A percentile compares a stretch with the other conserved stretches of the same genome.
Conservation (phyloP, 1,140 invertebrate species). For the Dendrolimus punctatus region DNA sequence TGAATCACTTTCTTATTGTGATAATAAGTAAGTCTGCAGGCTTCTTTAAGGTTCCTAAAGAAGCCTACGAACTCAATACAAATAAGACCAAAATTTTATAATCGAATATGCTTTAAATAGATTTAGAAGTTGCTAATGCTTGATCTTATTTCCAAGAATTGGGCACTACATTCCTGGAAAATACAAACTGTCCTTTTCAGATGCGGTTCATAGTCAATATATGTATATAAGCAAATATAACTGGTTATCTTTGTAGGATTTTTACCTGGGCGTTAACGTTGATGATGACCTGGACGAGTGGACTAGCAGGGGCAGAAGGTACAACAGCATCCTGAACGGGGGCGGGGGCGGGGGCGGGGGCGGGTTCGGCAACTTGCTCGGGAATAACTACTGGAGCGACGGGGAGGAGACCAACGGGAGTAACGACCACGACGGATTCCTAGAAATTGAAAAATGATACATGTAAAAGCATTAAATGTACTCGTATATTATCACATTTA, state of each 20-base stretch:
- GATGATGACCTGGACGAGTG: constrained; percentile 43
- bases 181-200: too few relatives aligned
- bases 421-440: constrained; percentile 19
- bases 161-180: too few relatives aligned
- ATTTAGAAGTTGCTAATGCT: too few relatives aligned
- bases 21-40: too few relatives aligned
- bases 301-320: constrained; percentile 15
- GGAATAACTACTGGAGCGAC: constrained; percentile 15
- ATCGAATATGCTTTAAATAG: too few relatives aligned
- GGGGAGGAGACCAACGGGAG: constrained; percentile 17
- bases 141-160: too few relatives aligned
- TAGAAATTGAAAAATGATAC: constrained; percentile 14
- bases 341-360: constrained; percentile 8
- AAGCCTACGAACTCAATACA: too few relatives aligned
- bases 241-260: background rate
- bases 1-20: too few relatives aligned
- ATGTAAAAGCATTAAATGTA: background rate
- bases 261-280: constrained; percentile 35
- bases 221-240: too few relatives aligned
- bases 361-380: constrained; percentile 4
- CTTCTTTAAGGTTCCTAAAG: too few relatives aligned
- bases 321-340: constrained; percentile 2
- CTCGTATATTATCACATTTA: background rate
- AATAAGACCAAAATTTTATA: too few relatives aligned
- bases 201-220: too few relatives aligned